Percentiles rank a stretch among this genome's conserved stretches.
Conservation (phyloP, 1,140 invertebrate genomes). For the Trinorchestia longiramus region DNA sequence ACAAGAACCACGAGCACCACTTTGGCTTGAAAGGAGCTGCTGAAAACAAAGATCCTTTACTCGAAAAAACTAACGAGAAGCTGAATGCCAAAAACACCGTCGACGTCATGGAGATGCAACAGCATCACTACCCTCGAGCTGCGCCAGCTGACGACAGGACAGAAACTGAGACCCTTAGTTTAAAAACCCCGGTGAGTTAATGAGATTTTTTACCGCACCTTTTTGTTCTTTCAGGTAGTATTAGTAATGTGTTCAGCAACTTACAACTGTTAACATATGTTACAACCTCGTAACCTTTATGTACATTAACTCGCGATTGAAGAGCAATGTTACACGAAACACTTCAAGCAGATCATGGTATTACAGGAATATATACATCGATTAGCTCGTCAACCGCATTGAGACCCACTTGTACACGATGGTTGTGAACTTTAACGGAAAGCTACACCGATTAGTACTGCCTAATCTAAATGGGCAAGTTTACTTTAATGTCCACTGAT, state of each 20-base stretch:
- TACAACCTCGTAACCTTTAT: not conserved
- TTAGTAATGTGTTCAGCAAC: not conserved
- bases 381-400: not conserved
- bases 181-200: constrained; percentile 50
- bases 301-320: not conserved
- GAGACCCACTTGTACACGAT: not conserved
- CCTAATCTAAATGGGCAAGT: not conserved
- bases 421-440: no score
- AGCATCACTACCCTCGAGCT: constrained; percentile 53
- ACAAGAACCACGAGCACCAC: constrained; percentile 86
- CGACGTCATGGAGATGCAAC: constrained; percentile 38
- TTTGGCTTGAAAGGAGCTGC: constrained; percentile 59
- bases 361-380: not conserved
- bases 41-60: constrained; percentile 58
- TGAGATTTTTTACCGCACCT: not conserved
- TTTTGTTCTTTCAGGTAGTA: not conserved
- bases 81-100: constrained; percentile 33
- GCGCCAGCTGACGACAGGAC: not conserved
- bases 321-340: not conserved
- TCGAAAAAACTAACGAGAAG: constrained; percentile 62
- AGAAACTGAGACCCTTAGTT: constrained; percentile 12
- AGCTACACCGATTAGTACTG: not conserved
- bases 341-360: not conserved
- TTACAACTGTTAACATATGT: not conserved
- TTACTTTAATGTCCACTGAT: no score